Base-by-base conservation (phyloP, 37 sponge, comb jelly and placozoan species). In the Haliclona indistincta region DNA sequence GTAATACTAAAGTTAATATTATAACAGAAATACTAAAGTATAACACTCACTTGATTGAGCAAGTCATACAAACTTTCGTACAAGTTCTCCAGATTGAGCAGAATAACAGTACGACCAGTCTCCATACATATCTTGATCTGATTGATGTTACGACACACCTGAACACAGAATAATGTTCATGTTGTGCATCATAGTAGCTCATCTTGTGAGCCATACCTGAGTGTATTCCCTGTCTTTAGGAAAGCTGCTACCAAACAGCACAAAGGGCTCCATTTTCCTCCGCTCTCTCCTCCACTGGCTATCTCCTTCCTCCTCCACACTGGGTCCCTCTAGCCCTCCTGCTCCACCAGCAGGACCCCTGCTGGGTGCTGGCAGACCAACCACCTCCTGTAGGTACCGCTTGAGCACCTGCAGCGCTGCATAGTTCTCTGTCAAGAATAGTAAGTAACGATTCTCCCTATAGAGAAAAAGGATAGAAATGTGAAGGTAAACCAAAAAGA, bases 141-240 rank as follows among this genome's bases (percentile, higher is more conserved):
- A 68, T 77, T 84, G 71, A 84, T 81, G 61, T 77, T 79, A 38
- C 70, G 85, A 55, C 85, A 84, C 5, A 84, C 72, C 58, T 71
- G n/a, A n/a, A n/a, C n/a, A n/a, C n/a, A n/a, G n/a, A n/a, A n/a
- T n/a, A n/a, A n/a, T n/a, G n/a, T n/a, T n/a, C n/a, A n/a, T n/a
- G n/a, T n/a, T n/a, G n/a, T n/a, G n/a, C n/a, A n/a, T n/a, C n/a
- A n/a, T n/a, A n/a, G n/a, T n/a, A n/a, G n/a, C n/a, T n/a, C n/a
- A n/a, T n/a, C n/a, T n/a, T n/a, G n/a, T n/a, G n/a, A n/a, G 77
- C 47, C 97, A 97, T 0, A 89, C 77, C 78, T 90, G 92, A 30
- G 98, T 94, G 80, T 97, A 97, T 34, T 94, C 98, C 44, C 86
- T 84, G 64, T 97, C 98, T 82, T 85, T 91, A 15, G 98, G 94